Evolutionary conservation across 2,113 vertebrate species (phyloP).

Genomic region (Elachura formosa): DNA sequence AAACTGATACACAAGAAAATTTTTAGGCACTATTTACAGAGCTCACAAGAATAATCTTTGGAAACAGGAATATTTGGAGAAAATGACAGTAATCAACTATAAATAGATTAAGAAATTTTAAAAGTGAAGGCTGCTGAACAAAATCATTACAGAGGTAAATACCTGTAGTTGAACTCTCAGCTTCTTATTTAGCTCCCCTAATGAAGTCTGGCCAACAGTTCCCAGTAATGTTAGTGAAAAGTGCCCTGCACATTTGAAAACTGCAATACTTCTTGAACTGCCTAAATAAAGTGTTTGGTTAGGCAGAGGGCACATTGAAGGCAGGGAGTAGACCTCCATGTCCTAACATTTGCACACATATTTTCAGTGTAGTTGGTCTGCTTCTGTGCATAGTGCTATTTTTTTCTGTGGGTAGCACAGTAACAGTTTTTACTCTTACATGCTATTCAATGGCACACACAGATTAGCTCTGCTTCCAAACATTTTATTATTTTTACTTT

Average conservation of each 20-base stretch:
- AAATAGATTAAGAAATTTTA: background rate
- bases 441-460: background rate
- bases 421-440: background rate
- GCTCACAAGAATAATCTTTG: background rate
- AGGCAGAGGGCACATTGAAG: background rate
- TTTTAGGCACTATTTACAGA: background rate
- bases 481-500: background rate
- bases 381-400: accelerated
- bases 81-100: background rate
- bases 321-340: background rate
- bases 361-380: background rate
- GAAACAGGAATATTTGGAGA: background rate
- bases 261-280: background rate
- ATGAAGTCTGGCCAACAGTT: background rate
- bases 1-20: background rate
- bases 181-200: background rate
- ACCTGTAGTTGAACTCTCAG: too few species aligned
- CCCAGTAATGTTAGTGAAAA: background rate
- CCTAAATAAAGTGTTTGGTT: background rate
- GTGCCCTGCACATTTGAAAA: background rate
- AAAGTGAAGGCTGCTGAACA: background rate
- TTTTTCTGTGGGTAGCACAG: background rate
- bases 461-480: background rate
- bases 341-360: accelerated
- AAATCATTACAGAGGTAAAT: background rate